These are phyloP conservation scores for Rugalucina vietnamica DNA, from an alignment of 2,888 invertebrate species.

Conservation along the genomic window DNA sequence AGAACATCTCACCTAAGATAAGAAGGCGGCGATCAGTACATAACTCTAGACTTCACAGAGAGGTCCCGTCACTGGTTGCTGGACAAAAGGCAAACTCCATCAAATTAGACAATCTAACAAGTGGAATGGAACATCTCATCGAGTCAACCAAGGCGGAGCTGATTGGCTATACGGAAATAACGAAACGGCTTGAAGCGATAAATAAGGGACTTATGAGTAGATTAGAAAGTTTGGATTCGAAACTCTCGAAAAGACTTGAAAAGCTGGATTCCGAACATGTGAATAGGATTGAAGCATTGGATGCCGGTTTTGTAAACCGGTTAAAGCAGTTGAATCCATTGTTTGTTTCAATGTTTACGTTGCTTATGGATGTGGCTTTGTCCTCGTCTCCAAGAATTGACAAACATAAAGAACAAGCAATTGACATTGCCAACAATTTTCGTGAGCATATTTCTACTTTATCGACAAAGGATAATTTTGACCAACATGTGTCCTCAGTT, in stretches of 20 bases:
- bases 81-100: not conserved
- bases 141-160: not conserved
- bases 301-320: not conserved
- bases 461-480: not conserved
- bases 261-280: too few relatives aligned
- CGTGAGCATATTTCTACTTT: not conserved
- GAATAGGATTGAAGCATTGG: too few relatives aligned
- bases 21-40: too few relatives aligned
- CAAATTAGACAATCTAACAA: not conserved
- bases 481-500: not conserved
- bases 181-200: too few relatives aligned
- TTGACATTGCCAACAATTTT: not conserved
- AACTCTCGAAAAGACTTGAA: too few relatives aligned
- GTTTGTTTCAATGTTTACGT: not conserved
- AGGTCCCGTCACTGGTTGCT: not conserved
- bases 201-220: too few relatives aligned
- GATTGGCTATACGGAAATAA: not conserved
- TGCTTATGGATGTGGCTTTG: not conserved
- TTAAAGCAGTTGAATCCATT: not conserved
- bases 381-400: not conserved
- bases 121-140: not conserved
- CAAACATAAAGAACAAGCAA: not conserved
- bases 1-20: too few relatives aligned
- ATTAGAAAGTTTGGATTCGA: too few relatives aligned
- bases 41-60: not conserved